phyloP scores from a whole-genome alignment of 2,113 vertebrate genomes.

The Raja brachyura region DNA sequence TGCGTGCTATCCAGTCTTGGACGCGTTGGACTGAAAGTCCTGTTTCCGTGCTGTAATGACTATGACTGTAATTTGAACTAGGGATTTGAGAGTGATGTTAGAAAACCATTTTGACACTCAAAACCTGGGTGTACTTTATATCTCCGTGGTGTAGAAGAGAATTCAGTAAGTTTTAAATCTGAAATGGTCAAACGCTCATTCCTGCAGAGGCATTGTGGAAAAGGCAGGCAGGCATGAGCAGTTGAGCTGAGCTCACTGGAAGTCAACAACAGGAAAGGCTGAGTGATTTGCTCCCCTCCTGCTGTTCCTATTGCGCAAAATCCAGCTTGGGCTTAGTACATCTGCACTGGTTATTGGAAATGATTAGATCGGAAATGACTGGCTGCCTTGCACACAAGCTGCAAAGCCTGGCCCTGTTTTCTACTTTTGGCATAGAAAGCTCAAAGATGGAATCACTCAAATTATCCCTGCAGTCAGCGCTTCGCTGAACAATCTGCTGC shows the following conservation, averaged over 20 bases:
- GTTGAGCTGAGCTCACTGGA: neutral
- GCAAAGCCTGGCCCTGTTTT: neutral
- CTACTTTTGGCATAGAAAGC: neutral
- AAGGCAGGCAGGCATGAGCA: too few species aligned
- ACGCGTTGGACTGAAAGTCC: too few species aligned
- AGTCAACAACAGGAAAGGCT: neutral
- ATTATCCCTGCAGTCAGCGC: neutral
- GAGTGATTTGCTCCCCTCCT: neutral
- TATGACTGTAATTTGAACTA: too few species aligned
- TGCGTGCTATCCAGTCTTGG: too few species aligned
- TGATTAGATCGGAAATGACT: neutral
- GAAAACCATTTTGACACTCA: too few species aligned
- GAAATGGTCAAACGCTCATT: too few species aligned
- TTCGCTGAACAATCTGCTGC: neutral
- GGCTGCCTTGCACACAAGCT: neutral
- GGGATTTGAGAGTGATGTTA: too few species aligned
- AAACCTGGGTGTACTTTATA: too few species aligned
- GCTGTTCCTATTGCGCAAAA: neutral
- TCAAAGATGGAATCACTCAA: neutral
- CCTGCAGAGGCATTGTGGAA: too few species aligned
- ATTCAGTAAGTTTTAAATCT: too few species aligned
- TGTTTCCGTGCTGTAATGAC: too few species aligned
- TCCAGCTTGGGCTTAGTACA: neutral
- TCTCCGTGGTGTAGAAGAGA: too few species aligned
- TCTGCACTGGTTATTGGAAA: neutral